Conservation (phyloP, 2,797 vertebrate species). For the Pseudotriccus pelzelni region DNA sequence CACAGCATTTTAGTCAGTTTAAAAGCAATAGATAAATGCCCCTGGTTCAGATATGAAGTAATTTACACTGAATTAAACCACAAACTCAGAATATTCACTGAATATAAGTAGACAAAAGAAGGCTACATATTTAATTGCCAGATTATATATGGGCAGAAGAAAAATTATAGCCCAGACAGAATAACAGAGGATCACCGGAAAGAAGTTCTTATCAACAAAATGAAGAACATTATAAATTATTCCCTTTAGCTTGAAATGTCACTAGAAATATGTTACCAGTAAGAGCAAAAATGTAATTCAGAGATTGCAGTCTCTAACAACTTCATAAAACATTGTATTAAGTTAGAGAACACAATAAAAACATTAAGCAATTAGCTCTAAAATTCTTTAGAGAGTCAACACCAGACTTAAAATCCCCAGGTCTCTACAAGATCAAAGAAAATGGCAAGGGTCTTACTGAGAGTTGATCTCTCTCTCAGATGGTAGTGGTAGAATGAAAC, state of each 20-base stretch:
- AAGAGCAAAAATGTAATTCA: neutral
- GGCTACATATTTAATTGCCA: neutral
- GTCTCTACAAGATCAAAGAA: constrained; percentile 64
- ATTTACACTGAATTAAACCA: neutral
- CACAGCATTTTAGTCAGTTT: neutral
- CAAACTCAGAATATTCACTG: neutral
- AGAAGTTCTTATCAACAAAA: neutral
- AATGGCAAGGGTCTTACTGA: constrained; percentile 54
- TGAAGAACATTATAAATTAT: constrained; percentile 19
- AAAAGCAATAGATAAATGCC: neutral
- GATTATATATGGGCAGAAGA: neutral
- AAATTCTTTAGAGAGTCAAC: constrained; percentile 50
- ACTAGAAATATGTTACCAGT: neutral
- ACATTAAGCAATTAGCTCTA: constrained; percentile 58
- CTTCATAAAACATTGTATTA: neutral
- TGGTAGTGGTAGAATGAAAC: constrained; percentile 27
- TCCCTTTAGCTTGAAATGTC: constrained; percentile 29
- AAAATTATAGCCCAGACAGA: neutral
- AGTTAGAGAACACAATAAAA: constrained; percentile 55
- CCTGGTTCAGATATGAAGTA: neutral
- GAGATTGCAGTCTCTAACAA: neutral
- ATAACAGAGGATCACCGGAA: neutral
- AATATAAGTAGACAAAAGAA: neutral
- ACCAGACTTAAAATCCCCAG: constrained; percentile 47
- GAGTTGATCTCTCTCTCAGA: constrained; percentile 34